Evolutionary conservation across 1,140 invertebrate species (phyloP), one percentile per base, ranked within the genome.

Genomic region (Habropoda laboriosa): DNA sequence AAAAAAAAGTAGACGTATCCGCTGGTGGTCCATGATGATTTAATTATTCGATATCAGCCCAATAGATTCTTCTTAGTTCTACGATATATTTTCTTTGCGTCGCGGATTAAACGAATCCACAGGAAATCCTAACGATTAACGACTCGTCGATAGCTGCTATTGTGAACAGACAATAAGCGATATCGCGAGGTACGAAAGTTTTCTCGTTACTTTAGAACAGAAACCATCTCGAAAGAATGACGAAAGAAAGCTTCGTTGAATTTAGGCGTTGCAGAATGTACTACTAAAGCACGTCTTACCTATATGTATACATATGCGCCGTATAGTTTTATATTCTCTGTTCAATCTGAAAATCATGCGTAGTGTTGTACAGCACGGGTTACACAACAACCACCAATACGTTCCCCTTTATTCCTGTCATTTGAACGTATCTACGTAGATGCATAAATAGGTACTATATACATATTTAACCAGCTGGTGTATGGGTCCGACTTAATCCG

Each of bases 121-220:
- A 71, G 12, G 45, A n/a, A 66, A 57, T 67, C 42, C 64, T 76
- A 70, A 53, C 75, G 42, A 90, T 80, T 87, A 81, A 92, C 88
- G 79, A 91, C 87, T 91, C 88, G 88, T 88, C 83, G 89, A 89
- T 87, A 85, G 89, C 92, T 92, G 92, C 91, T 92, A 90, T 92
- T 91, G 92, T 92, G 91, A 92, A 91, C 90, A 90, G 92, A 92
- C 92, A 92, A 93, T 93, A 92, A 93, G 91, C 92, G 92, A 93
- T 70, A 71, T 87, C 88, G 91, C 86, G 86, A 82, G 82, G 66
- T 67, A 70, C 66, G 82, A 66, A 87, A 86, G 66, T 78, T 55
- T 24, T 68, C 42, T 49, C 61, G 38, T 81, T 84, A 35, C 51
- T 71, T 64, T n/a, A n/a, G n/a, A 45, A 42, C 27, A n/a, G 53